These are phyloP conservation scores for Cataglyphis livida DNA, from an alignment of 2,888 invertebrate genomes.

Conservation along the genomic window DNA sequence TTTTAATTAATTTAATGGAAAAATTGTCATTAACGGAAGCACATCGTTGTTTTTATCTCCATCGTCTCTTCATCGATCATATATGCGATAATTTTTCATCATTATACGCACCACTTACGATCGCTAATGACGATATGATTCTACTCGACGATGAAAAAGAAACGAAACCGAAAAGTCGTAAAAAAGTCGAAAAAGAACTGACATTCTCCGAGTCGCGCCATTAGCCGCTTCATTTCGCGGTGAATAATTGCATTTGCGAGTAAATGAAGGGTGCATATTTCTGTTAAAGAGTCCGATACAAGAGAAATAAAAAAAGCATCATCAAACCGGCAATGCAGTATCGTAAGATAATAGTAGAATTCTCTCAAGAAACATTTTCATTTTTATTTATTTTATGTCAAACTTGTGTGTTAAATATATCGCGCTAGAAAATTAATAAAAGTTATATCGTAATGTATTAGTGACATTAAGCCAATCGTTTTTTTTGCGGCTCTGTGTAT, in stretches of 20 bases:
- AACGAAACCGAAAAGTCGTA: slow-evolving; percentile 12
- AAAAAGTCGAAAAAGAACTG: slow-evolving; percentile 7
- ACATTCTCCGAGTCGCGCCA: slow-evolving; percentile 11
- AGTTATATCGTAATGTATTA: not conserved
- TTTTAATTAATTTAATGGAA: slow-evolving; percentile 16
- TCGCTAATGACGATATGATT: slow-evolving; percentile 16
- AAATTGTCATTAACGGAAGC: not conserved
- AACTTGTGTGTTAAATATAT: not conserved
- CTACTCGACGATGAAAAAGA: slow-evolving; percentile 4
- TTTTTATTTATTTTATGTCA: not conserved
- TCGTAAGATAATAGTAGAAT: not conserved
- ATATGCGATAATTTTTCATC: slow-evolving; percentile 3
- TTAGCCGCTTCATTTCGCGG: slow-evolving; percentile 8
- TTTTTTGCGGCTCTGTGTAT: not conserved
- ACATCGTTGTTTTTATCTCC: too few species aligned
- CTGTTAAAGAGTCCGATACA: not conserved
- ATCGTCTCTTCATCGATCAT: not conserved
- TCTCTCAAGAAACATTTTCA: not conserved
- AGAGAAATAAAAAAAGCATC: not conserved
- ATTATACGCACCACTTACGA: slow-evolving; percentile 1
- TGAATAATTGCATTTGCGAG: slow-evolving; percentile 25
- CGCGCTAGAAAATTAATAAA: not conserved
- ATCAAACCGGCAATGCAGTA: not conserved
- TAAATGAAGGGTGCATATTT: slow-evolving; percentile 9
- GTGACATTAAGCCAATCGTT: not conserved